Evolutionary conservation across 2,797 vertebrate genomes (phyloP).

Genomic region (Microhierax caerulescens): DNA sequence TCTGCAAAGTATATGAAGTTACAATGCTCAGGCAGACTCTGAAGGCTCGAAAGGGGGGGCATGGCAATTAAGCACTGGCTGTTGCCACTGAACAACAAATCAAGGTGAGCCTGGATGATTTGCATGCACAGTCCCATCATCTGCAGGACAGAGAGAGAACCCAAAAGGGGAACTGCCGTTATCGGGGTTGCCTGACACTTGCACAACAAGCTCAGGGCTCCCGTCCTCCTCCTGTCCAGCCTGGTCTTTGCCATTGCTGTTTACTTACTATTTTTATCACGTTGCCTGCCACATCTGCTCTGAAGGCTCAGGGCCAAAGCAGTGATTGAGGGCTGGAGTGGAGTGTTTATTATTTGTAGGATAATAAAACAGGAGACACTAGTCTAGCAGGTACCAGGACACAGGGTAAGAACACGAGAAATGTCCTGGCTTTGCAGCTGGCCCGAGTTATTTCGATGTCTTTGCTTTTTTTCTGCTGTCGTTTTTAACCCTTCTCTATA

Average conservation of each 20-base stretch:
- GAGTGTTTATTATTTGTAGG: neutral
- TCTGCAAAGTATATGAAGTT: neutral
- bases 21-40: neutral
- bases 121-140: accelerated
- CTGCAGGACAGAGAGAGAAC: neutral
- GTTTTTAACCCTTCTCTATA: constrained; percentile 10
- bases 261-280: neutral
- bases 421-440: neutral
- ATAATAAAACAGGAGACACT: neutral
- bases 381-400: neutral
- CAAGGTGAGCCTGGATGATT: accelerated
- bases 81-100: accelerated
- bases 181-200: neutral
- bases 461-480: neutral
- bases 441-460: neutral
- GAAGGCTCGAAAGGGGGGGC: accelerated
- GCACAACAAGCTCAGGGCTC: neutral
- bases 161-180: accelerated
- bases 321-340: neutral
- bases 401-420: neutral
- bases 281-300: neutral
- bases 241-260: neutral
- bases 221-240: neutral
- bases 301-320: neutral
- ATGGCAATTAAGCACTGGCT: accelerated